Percentiles rank a stretch among this genome's conserved stretches.
Evolutionary conservation across 2,797 vertebrate genomes (phyloP).

Genomic region (Glossophaga mutica): DNA sequence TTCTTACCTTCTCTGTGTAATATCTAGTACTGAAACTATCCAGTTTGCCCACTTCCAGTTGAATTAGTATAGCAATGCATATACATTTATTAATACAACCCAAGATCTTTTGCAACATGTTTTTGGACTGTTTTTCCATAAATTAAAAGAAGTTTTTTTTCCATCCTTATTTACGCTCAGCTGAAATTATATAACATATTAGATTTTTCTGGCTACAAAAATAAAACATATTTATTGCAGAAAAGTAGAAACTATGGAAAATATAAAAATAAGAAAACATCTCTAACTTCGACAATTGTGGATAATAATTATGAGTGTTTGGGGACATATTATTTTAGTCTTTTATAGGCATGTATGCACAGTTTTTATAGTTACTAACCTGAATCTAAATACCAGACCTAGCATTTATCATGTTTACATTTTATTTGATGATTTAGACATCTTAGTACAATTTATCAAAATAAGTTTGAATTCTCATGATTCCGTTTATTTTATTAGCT

Average conservation of each 20-base stretch:
- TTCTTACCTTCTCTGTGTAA: not conserved
- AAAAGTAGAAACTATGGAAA: not conserved
- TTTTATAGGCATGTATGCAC: not conserved
- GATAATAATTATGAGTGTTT: not conserved
- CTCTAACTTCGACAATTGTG: not conserved
- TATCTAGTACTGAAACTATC: not conserved
- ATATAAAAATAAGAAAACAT: conserved; percentile 15
- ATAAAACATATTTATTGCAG: not conserved
- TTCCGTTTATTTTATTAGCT: not conserved
- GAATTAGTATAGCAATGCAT: not conserved
- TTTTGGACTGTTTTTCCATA: not conserved
- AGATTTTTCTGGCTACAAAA: conserved; percentile 5
- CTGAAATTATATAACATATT: not conserved
- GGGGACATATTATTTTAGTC: not conserved
- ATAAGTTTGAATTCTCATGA: not conserved
- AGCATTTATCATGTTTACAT: not conserved
- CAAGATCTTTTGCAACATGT: not conserved
- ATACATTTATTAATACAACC: not conserved
- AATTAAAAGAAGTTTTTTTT: not conserved
- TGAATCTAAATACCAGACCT: not conserved
- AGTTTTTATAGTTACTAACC: not conserved
- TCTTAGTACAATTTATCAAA: conserved; percentile 17
- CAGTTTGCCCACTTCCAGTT: not conserved
- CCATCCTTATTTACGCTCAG: not conserved
- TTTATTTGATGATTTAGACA: not conserved